These are phyloP conservation scores for Eulimnadia texana DNA, from an alignment of 1,140 invertebrate species.

Conservation along the genomic window DNA sequence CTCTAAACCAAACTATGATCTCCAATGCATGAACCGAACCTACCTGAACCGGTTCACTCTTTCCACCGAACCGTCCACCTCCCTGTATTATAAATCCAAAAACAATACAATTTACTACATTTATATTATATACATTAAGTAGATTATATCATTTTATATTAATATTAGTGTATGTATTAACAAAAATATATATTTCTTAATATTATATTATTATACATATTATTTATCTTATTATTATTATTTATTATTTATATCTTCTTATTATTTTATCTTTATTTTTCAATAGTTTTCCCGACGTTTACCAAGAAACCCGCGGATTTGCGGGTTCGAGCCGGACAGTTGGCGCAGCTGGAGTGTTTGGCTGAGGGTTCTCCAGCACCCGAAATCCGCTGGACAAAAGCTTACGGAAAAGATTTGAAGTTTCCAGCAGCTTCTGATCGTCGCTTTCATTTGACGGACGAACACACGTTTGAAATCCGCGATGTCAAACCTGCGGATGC, in stretches of 20 bases:
- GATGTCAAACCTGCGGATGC: slow-evolving; percentile 73
- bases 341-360: slow-evolving; percentile 74
- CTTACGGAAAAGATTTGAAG: slow-evolving; percentile 60
- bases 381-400: slow-evolving; percentile 82
- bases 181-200: no score
- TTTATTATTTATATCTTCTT: no score
- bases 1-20: no score
- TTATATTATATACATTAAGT: not conserved
- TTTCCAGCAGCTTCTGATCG: slow-evolving; percentile 91
- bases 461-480: slow-evolving; percentile 82
- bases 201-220: no score
- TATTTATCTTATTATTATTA: no score
- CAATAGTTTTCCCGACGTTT: slow-evolving; percentile 68
- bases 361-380: slow-evolving; percentile 74
- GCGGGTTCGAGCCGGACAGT: slow-evolving; percentile 63
- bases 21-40: no score
- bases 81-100: no score
- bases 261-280: not conserved
- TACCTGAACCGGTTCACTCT: no score
- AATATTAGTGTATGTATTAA: no score
- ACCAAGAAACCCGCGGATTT: slow-evolving; percentile 69
- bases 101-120: slow-evolving; percentile 22
- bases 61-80: no score
- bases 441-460: slow-evolving; percentile 75
- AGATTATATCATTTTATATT: slow-evolving; percentile 21